Evolutionary conservation across 2,888 invertebrate species (phyloP).

Genomic region (Melieria picta): DNA sequence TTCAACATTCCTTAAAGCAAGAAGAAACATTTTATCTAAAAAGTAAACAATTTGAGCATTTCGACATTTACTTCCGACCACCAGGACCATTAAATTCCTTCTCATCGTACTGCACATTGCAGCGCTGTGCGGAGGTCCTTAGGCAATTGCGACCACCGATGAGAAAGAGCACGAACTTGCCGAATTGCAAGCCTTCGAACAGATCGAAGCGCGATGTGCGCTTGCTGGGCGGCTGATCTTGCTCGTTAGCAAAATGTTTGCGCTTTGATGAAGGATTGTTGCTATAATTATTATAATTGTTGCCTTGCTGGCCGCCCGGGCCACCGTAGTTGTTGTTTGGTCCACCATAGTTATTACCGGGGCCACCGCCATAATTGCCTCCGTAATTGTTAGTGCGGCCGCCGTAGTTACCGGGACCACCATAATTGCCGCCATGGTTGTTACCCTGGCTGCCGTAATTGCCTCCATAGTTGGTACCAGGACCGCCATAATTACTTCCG

Average conservation of each 20-base stretch:
- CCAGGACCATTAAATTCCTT: conserved; percentile 43
- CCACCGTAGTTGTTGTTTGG: neutral
- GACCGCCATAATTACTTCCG: too few relatives aligned
- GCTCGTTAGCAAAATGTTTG: conserved; percentile 15
- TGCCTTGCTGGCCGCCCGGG: conserved; percentile 1
- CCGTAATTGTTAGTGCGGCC: too few relatives aligned
- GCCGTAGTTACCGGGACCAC: too few relatives aligned
- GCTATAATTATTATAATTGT: neutral
- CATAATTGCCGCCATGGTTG: too few relatives aligned
- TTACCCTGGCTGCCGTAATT: too few relatives aligned
- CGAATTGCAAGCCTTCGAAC: conserved; percentile 55
- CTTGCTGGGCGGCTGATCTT: neutral
- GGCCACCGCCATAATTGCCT: too few relatives aligned
- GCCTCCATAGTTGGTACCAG: too few relatives aligned
- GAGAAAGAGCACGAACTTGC: conserved; percentile 54
- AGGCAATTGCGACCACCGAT: conserved; percentile 57
- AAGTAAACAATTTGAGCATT: neutral
- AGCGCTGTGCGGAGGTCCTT: conserved; percentile 51
- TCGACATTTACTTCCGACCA: conserved; percentile 45
- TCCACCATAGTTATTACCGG: too few relatives aligned
- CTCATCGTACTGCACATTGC: conserved; percentile 52
- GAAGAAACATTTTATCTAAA: conserved; percentile 3
- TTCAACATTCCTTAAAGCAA: conserved; percentile 57
- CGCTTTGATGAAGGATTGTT: neutral
- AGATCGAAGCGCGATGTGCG: conserved; percentile 44